Percentiles rank a stretch among this genome's conserved stretches.
Evolutionary conservation across 1,140 invertebrate genomes (phyloP).

Genomic region (Octopus bimaculoides): DNA sequence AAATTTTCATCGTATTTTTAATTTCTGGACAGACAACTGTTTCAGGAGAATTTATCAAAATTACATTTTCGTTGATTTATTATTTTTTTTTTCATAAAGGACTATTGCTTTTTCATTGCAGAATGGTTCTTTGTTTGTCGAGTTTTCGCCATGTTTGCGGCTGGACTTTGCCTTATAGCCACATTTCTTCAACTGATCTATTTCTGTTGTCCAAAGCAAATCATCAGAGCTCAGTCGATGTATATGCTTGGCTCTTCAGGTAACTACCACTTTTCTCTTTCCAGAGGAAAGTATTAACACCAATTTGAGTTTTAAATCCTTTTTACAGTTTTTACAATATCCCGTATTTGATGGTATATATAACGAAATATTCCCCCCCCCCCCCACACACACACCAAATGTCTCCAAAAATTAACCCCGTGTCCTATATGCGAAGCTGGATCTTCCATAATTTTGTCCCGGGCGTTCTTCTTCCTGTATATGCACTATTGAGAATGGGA

Average conservation of each 20-base stretch:
- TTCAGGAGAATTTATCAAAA: too few species aligned
- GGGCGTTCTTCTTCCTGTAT: too few species aligned
- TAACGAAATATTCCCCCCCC: neutral
- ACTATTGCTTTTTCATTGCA: neutral
- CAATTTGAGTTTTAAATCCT: too few species aligned
- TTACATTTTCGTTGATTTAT: too few species aligned
- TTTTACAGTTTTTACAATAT: too few species aligned
- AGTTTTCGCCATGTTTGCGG: neutral
- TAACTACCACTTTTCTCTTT: neutral
- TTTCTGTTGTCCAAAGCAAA: neutral
- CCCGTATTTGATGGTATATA: neutral
- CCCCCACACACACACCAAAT: neutral
- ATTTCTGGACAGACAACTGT: too few species aligned
- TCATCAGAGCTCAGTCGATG: neutral
- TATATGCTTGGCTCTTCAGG: neutral
- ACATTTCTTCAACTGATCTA: neutral
- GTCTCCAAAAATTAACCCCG: neutral
- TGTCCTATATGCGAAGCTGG: too few species aligned
- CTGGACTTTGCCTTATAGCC: neutral
- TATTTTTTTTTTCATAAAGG: too few species aligned
- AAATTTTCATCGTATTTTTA: too few species aligned
- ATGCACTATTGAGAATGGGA: too few species aligned
- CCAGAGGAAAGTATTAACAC: neutral
- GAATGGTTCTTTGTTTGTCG: conserved; percentile 10
- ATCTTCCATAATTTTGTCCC: too few species aligned